Percentiles rank a stretch among this genome's conserved stretches.
These are phyloP conservation scores for Guaruba guarouba DNA, from an alignment of 2,113 vertebrate genomes.

Conservation along the genomic window DNA sequence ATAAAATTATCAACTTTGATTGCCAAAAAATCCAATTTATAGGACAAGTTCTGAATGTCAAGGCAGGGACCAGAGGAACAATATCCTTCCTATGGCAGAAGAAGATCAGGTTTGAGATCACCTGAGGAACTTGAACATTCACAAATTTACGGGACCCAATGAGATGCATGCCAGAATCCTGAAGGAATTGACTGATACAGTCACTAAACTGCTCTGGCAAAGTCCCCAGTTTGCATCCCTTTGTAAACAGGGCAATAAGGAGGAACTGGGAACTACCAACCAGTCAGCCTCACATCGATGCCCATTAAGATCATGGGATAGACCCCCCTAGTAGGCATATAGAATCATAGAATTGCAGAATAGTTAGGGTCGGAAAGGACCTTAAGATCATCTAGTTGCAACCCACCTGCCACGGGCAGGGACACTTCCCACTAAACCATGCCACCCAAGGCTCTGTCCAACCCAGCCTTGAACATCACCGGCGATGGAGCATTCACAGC, in stretches of 20 bases:
- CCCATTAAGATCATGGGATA: background rate
- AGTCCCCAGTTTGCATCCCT: background rate
- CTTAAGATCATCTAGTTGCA: too few species aligned
- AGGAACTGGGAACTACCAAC: background rate
- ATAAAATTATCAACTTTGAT: background rate
- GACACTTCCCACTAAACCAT: too few species aligned
- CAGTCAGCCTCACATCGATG: background rate
- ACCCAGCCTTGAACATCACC: too few species aligned
- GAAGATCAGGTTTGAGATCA: background rate
- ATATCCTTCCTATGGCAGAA: background rate
- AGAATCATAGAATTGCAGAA: too few species aligned
- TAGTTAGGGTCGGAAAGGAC: too few species aligned
- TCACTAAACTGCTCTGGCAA: background rate
- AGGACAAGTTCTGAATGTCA: background rate
- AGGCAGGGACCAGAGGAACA: background rate
- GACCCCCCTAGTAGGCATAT: background rate
- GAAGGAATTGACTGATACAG: background rate
- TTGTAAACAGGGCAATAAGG: background rate
- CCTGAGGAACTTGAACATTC: background rate
- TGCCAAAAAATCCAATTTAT: background rate
- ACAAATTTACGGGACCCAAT: background rate
- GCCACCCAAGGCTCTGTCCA: too few species aligned
- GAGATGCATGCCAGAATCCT: background rate
- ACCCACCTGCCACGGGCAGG: too few species aligned
- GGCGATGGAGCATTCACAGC: too few species aligned